phyloP scores from a whole-genome alignment of 2,113 vertebrate species.

The Alligator sinensis region DNA sequence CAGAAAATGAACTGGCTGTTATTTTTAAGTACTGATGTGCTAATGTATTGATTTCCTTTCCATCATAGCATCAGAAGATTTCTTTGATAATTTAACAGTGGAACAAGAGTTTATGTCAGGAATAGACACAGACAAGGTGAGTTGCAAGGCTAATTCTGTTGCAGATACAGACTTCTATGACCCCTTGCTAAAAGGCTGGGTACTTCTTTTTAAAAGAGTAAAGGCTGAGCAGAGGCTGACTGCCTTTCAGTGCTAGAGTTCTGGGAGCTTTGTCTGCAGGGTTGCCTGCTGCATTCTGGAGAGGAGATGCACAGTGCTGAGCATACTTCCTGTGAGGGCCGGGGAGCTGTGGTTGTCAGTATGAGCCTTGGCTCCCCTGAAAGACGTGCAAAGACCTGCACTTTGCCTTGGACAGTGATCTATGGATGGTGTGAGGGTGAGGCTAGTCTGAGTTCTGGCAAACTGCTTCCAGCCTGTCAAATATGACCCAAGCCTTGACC shows the following conservation, averaged over 20 bases:
- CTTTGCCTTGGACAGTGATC: background rate
- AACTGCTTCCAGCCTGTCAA: background rate
- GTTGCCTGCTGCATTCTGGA: too few relatives aligned
- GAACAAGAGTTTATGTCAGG: slow-evolving; percentile 99
- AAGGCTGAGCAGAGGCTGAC: background rate
- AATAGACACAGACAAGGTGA: slow-evolving; percentile 98
- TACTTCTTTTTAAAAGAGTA: background rate
- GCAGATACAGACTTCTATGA: background rate
- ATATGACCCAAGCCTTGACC: background rate
- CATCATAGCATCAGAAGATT: slow-evolving; percentile 95
- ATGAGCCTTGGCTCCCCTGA: too few relatives aligned
- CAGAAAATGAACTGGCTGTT: background rate
- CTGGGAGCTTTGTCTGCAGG: too few relatives aligned
- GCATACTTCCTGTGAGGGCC: too few relatives aligned
- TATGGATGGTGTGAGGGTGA: fast-evolving
- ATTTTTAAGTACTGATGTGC: background rate
- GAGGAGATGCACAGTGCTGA: too few relatives aligned
- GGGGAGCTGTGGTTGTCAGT: too few relatives aligned
- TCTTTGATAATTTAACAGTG: slow-evolving; percentile 97
- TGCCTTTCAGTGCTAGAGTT: background rate
- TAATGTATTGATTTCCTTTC: slow-evolving; percentile 34
- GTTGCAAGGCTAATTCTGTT: background rate
- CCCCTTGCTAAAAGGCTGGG: background rate
- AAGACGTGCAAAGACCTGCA: background rate
- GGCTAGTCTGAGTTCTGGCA: fast-evolving